Conservation (phyloP, 2,888 invertebrate genomes). For the Onthophagus sagittarius region DNA sequence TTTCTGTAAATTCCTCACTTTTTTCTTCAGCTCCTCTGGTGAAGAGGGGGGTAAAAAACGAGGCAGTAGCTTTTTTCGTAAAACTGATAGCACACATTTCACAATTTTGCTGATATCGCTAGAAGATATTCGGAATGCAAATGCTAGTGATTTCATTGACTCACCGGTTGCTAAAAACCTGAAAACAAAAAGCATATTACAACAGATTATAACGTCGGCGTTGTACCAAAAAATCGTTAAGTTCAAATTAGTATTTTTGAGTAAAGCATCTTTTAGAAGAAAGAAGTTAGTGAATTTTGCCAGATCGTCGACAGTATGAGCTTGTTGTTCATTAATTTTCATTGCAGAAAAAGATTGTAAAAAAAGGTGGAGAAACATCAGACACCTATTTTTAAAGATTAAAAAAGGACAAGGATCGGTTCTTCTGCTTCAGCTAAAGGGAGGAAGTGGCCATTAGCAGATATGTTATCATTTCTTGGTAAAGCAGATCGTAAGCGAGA, state of each 20-base stretch:
- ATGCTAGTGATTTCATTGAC: not conserved
- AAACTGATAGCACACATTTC: not conserved
- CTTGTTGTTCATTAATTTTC: not conserved
- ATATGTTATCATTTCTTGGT: too few species aligned
- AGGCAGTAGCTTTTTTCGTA: not conserved
- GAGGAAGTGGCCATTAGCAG: too few species aligned
- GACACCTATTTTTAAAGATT: not conserved
- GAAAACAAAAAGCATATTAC: not conserved
- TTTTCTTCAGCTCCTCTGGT: constrained; percentile 5
- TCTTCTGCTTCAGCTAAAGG: not conserved
- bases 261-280: too few species aligned
- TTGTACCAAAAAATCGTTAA: too few species aligned
- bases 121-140: not conserved
- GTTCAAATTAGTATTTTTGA: too few species aligned
- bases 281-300: too few species aligned
- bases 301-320: not conserved
- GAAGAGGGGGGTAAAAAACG: not conserved
- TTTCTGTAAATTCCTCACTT: constrained; percentile 9
- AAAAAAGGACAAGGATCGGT: not conserved
- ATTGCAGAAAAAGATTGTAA: constrained; percentile 2
- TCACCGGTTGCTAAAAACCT: not conserved
- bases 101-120: constrained; percentile 2
- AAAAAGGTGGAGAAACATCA: constrained; percentile 1
- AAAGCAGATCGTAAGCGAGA: not conserved
- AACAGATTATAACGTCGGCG: too few species aligned